Conservation (phyloP, 2,888 invertebrate species). For the Apodemia zela region DNA sequence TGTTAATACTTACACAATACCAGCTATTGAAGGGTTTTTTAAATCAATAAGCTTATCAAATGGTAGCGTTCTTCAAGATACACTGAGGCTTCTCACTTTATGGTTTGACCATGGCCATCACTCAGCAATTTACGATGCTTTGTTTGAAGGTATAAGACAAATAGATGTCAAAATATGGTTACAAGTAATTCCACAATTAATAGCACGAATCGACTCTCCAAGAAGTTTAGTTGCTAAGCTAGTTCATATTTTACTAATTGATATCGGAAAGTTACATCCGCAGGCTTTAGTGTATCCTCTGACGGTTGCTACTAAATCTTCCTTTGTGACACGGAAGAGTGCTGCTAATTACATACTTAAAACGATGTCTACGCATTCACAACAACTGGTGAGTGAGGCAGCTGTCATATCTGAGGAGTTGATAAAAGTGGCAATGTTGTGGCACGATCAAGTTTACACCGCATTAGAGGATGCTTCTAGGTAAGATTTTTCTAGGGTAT, state of each 20-base stretch:
- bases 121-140: constrained; percentile 94
- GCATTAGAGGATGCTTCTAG: constrained; percentile 96
- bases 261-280: constrained; percentile 98
- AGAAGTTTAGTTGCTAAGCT: constrained; percentile 92
- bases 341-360: constrained; percentile 97
- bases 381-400: constrained; percentile 95
- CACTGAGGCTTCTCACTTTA: constrained; percentile 93
- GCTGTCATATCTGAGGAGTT: constrained; percentile 97
- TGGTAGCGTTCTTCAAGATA: constrained; percentile 97
- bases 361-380: constrained; percentile 96
- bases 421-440: constrained; percentile 97
- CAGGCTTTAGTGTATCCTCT: constrained; percentile 98
- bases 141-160: constrained; percentile 93
- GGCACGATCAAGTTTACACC: constrained; percentile 94
- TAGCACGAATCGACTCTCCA: constrained; percentile 97
- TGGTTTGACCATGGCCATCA: constrained; percentile 99
- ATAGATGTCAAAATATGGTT: constrained; percentile 99
- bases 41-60: constrained; percentile 95
- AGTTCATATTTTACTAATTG: constrained; percentile 95
- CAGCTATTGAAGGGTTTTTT: constrained; percentile 97
- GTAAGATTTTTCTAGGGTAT: constrained; percentile 35
- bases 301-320: constrained; percentile 97
- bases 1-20: constrained; percentile 86
- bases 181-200: constrained; percentile 99
- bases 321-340: constrained; percentile 88